Evolutionary conservation across 1,140 invertebrate genomes (phyloP).

Genomic region (Drosophila watanabei): DNA sequence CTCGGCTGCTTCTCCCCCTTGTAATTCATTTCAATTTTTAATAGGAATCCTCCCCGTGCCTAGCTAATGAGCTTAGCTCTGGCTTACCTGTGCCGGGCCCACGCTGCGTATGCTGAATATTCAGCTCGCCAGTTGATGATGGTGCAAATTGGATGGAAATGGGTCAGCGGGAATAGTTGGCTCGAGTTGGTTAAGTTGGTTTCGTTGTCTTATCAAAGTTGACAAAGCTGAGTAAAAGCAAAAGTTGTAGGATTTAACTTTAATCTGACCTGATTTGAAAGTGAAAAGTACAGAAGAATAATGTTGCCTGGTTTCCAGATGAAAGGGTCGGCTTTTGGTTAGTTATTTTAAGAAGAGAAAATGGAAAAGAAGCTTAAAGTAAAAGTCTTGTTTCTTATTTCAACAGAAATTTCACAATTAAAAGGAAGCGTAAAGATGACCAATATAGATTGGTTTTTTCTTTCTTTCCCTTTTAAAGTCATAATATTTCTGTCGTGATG

Average conservation of each 20-base stretch:
- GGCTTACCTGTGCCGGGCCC: constrained; percentile 44
- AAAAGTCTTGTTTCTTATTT: neutral
- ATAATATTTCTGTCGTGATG: neutral
- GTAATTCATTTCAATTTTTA: constrained; percentile 65
- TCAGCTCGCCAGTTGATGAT: constrained; percentile 21
- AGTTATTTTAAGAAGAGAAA: neutral
- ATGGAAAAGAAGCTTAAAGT: neutral
- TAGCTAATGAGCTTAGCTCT: constrained; percentile 71
- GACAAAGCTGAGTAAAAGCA: constrained; percentile 26
- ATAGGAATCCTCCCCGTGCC: constrained; percentile 49
- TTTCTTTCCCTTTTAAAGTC: neutral
- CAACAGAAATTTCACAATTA: neutral
- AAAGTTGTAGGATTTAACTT: constrained; percentile 33
- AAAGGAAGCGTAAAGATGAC: neutral
- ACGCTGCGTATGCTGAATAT: constrained; percentile 67
- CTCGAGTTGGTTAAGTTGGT: constrained; percentile 31
- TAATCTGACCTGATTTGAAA: constrained; percentile 23
- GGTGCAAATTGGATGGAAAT: constrained; percentile 36
- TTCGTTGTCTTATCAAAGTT: constrained; percentile 32
- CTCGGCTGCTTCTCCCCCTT: neutral
- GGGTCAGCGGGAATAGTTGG: constrained; percentile 47
- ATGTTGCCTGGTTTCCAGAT: constrained; percentile 12
- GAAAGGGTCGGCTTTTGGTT: neutral
- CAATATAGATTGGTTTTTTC: neutral
- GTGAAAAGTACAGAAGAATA: neutral